A percentile compares a stretch with the other conserved stretches of the same genome.
phyloP scores from a whole-genome alignment of 2,113 vertebrate genomes.

The Alethe castanea region DNA sequence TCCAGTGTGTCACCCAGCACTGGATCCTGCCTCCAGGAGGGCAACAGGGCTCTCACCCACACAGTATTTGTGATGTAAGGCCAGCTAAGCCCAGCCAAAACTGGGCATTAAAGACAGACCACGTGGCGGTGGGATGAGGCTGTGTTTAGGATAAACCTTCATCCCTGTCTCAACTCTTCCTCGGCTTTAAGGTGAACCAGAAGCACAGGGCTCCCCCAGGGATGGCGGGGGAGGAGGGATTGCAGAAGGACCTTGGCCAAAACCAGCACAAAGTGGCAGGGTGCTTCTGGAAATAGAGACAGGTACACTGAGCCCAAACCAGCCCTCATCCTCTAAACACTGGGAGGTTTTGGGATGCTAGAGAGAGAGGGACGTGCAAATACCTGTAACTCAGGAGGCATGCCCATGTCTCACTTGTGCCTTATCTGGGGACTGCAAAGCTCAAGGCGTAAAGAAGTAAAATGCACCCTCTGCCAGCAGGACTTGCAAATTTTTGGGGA shows the following conservation, averaged over 20 bases:
- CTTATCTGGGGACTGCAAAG: not conserved
- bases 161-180: too few species aligned
- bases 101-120: not conserved
- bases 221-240: rapidly evolving
- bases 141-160: not conserved
- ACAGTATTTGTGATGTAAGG: rapidly evolving
- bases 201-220: not conserved
- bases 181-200: not conserved
- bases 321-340: not conserved
- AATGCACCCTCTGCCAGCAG: not conserved
- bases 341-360: not conserved
- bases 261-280: not conserved
- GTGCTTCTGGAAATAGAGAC: not conserved
- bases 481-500: not conserved
- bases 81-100: not conserved
- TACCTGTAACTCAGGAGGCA: not conserved
- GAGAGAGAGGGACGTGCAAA: not conserved
- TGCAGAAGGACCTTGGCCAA: not conserved
- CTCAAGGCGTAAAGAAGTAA: not conserved
- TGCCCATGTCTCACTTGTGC: rapidly evolving
- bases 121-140: not conserved
- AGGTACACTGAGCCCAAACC: not conserved
- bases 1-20: rapidly evolving
- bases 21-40: not conserved
- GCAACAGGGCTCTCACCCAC: rapidly evolving